Base-by-base conservation (phyloP, 1,140 invertebrate species). In the Amyelois transitella region DNA sequence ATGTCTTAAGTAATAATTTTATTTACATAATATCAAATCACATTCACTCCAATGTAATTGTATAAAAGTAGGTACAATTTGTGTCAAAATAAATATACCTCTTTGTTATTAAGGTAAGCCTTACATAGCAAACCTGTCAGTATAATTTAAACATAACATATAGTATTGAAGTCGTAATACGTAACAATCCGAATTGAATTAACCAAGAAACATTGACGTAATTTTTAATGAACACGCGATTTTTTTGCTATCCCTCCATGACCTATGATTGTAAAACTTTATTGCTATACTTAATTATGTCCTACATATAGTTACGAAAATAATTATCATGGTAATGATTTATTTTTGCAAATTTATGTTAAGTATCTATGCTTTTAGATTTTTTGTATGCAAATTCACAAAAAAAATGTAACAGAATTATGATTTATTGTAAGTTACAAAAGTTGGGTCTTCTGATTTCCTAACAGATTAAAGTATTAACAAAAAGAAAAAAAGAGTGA, bases 211-310 rank as follows among this genome's bases (percentile, higher is more conserved):
- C 12, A 10, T 32, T 38, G 12, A 38, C 32, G 32, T 14, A 38
- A 38, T 14, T 10, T 1, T 38, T 14, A 14, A n/a, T n/a, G 5
- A 38, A 38, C 32, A 38, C 32, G 32, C 32, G 32, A 38, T 38
- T 38, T 38, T 38, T 38, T 38, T 38, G 32, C 32, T 2, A 8
- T 28, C 32, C 12, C 32, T 38, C 32, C 17, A 5, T 19, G 43
- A 49, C 53, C 53, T 55, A 38, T 55, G 53, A 55, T 20, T 8
- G 17, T 38, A 6, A 38, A 14, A 38, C n/a, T 38, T 38, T 12
- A 38, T 38, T 38, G 32, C 32, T 38, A 38, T 38, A 14, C 32
- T 14, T 2, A 38, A 14, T 14, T 14, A 14, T 14, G n/a, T n/a
- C 4, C 5, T 38, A 38, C 17, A 14, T 38, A 14, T 14, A 38